Base-by-base conservation (phyloP, 2,888 invertebrate species). In the Folsomia candida region DNA sequence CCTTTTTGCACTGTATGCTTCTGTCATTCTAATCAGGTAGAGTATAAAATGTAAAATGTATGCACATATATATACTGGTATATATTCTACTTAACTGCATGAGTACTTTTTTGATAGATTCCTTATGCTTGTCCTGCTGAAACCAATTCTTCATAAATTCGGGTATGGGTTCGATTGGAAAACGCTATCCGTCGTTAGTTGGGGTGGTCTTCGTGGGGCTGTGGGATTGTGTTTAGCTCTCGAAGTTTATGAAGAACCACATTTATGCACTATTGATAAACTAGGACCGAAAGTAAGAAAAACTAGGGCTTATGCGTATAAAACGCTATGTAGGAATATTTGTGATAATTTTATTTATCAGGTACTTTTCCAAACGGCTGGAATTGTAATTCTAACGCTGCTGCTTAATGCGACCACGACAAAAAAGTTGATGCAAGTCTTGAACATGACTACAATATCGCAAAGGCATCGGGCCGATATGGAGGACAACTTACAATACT, bases 131-230 rank as follows among this genome's bases (percentile, higher is more conserved):
- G 81, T 83, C 0, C 78, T 84, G 0, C 84, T 88, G 82, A 85
- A 84, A 58, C 88, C 88, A 0, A 61, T 87, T 0, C 81, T 88
- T 27, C 83, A 82, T 22, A 84, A 83, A 20, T 82, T 87, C 2
- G 88, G 88, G 0, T 88, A 88, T 78, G 87, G 87, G 0, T 83
- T 88, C 81, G 83, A 85, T 0, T 87, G 88, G 87, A 85, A 85
- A 74, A 86, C 87, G 69, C 85, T 85, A 72, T 81, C 86, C 76
- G 86, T 88, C 1, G 85, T 87, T 78, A 86, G 86, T 0, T 89
- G 89, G 88, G 87, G 88, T 9, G 88, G 88, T 0, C 81, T 89
- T 9, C 62, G 79, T n/a, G 88, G 89, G 0, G 87, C 88, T 0
- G 83, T 89, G 9, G 86, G 87, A 0, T 81, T 89, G 14, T 87